Conservation (phyloP, 2,888 invertebrate species). For the Lycophotia porphyrea region DNA sequence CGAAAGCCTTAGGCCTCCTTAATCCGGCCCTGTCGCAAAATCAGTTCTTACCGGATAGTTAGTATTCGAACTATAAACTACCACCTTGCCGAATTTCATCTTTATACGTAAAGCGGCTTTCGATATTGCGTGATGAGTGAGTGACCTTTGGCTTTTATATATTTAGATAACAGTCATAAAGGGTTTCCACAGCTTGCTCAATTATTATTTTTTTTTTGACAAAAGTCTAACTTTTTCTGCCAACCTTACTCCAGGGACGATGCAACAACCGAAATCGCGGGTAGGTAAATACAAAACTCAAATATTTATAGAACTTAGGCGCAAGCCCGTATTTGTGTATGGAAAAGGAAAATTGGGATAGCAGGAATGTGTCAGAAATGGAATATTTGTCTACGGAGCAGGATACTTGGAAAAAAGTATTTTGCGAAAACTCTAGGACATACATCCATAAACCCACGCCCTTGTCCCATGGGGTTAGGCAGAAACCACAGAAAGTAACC, state of each 20-base stretch:
- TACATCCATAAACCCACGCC: no score
- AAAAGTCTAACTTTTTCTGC: slow-evolving; percentile 48
- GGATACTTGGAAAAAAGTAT: not conserved
- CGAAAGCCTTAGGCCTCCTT: no score
- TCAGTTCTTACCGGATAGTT: no score
- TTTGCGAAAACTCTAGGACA: not conserved
- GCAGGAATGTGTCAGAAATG: slow-evolving; percentile 61
- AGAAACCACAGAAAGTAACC: no score
- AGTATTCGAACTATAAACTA: no score
- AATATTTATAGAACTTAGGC: slow-evolving; percentile 80
- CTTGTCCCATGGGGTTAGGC: no score
- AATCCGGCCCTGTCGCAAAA: no score
- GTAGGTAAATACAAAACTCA: slow-evolving; percentile 75
- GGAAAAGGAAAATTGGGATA: slow-evolving; percentile 63
- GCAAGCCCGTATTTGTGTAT: slow-evolving; percentile 73
- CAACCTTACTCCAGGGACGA: slow-evolving; percentile 48
- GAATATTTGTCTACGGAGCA: slow-evolving; percentile 45
- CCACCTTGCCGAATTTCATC: no score
- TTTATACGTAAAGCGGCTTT: no score
- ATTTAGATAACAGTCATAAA: no score
- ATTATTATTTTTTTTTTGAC: slow-evolving; percentile 14
- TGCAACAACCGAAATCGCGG: slow-evolving; percentile 66
- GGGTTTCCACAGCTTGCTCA: not conserved
- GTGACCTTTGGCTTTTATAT: no score
- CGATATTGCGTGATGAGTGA: no score